Conservation (phyloP, 2,113 vertebrate species). For the Polyodon spathula region DNA sequence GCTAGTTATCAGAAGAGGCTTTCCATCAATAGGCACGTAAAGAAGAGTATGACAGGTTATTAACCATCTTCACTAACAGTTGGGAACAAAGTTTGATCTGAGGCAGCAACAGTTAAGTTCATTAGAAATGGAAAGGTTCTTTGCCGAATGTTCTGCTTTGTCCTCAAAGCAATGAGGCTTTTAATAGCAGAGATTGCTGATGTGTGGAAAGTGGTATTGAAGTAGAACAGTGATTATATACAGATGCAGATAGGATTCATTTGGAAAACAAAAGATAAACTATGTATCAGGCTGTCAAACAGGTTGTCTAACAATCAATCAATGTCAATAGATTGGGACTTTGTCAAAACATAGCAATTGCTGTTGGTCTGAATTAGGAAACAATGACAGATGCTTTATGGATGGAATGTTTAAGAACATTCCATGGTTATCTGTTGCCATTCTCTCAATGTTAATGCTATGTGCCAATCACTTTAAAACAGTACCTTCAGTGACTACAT, state of each 20-base stretch:
- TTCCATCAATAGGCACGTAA: constrained; percentile 1
- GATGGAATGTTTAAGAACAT: too few species aligned
- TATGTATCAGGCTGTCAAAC: not conserved
- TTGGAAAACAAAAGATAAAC: not conserved
- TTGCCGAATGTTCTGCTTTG: not conserved
- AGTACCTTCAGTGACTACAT: not conserved
- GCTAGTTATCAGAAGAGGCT: too few species aligned
- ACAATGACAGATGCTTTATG: too few species aligned
- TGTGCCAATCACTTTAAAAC: too few species aligned
- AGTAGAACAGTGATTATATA: not conserved
- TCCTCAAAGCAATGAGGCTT: not conserved
- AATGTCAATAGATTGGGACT: not conserved
- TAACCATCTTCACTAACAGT: not conserved
- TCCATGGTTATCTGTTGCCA: too few species aligned
- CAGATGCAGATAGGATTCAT: not conserved
- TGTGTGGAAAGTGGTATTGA: not conserved
- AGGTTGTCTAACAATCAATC: not conserved
- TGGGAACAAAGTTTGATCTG: not conserved
- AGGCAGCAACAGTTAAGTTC: not conserved
- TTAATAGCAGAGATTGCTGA: not conserved
- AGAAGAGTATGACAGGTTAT: not conserved
- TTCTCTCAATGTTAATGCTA: too few species aligned
- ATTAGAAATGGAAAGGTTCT: not conserved
- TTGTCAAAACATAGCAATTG: not conserved
- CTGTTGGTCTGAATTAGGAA: not conserved